Evolutionary conservation across 2,113 vertebrate species (phyloP).

Genomic region (Martes martes): DNA sequence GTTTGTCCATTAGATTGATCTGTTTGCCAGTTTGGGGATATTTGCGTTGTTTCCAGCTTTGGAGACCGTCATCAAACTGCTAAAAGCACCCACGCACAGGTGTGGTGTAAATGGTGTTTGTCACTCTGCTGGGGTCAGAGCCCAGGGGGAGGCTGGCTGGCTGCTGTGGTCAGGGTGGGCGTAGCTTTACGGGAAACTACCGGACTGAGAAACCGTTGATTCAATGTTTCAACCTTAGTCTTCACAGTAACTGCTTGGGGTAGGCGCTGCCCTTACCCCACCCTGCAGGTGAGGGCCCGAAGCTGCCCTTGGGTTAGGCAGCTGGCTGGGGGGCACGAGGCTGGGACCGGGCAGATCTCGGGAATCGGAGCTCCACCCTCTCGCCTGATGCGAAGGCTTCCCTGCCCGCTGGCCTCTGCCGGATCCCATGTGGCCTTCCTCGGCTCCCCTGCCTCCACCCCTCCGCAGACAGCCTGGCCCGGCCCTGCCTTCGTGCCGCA

Average conservation of each 20-base stretch:
- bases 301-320: background rate
- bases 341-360: rapidly evolving
- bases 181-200: background rate
- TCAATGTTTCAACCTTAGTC: background rate
- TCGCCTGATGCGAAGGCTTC: rapidly evolving
- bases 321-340: background rate
- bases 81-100: background rate
- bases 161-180: background rate
- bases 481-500: rapidly evolving
- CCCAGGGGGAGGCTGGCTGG: too few relatives aligned
- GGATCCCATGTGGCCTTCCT: rapidly evolving
- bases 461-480: background rate
- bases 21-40: background rate
- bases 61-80: background rate
- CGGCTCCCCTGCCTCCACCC: background rate
- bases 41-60: background rate
- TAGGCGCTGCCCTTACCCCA: rapidly evolving
- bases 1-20: too few relatives aligned
- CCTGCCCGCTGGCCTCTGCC: background rate
- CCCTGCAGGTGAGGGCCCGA: background rate
- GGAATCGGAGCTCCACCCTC: background rate
- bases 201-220: background rate
- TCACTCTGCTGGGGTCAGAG: background rate
- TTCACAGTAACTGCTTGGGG: background rate
- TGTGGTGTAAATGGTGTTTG: background rate